Base-by-base conservation (phyloP, 1,140 invertebrate species). In the Oryctes rhinoceros region DNA sequence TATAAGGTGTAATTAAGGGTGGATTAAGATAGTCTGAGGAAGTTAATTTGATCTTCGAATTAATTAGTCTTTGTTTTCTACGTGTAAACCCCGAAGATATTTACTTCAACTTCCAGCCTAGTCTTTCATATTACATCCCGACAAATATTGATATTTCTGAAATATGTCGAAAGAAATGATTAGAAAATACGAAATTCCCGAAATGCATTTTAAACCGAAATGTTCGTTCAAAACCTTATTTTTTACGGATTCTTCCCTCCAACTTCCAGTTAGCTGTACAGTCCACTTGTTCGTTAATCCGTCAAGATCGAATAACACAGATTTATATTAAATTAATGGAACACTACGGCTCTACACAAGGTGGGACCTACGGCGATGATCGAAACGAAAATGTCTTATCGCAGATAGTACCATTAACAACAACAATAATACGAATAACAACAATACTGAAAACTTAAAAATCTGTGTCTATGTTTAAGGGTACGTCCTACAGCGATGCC, bases 401-500 rank as follows among this genome's bases (percentile, higher is more conserved):
- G n/a, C 24, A 44, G 62, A 15, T 13, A n/a, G 11, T 37, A 53
- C n/a, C 39, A 18, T 2, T 67, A 65, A 79, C 37, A 67, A 67
- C 13, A 59, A 18, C 48, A 30, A 18, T 15, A 78, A 20, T 53
- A 48, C 13, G 59, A 35, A 37, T 18, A 18, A 53, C n/a, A 13
- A 15, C 30, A 53, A 78, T 53, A 78, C 20, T 59, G 13, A 78
- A 53, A 53, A 78, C 47, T 53, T 30, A 48, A 78, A 48, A 53
- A 48, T n/a, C 30, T 48, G 49, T 79, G 44, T 18, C 20, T n/a
- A 13, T 20, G 30, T 53, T 79, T 67, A 18, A 65, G 35, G 59
- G 65, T 79, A 53, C 53, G 62, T 79, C 65, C 65, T 71, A 71
- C 37, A 71, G 24, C 78, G 78, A 65, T 79, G 35, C 59, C 39